Percentiles rank a stretch among this genome's conserved stretches.
Evolutionary conservation across 2,888 invertebrate species (phyloP).

Genomic region (Tetheella fluctuosa): DNA sequence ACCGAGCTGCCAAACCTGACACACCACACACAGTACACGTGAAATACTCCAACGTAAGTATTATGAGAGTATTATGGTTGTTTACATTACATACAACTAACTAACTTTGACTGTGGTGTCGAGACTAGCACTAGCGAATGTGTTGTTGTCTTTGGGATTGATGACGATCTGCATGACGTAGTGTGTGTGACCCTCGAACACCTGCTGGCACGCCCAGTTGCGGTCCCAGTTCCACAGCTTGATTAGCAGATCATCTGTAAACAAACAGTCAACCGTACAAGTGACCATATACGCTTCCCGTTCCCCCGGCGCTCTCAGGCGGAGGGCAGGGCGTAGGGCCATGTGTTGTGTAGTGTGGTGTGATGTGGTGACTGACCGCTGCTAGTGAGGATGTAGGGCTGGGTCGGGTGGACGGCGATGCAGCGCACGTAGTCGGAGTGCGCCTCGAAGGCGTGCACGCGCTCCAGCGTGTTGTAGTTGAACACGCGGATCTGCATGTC

Average conservation of each 20-base stretch:
- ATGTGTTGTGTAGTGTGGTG: neutral
- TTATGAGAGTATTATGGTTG: no score
- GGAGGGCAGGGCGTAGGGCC: no score
- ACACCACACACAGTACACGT: neutral
- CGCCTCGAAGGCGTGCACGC: conserved; percentile 98
- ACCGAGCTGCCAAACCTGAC: conserved; percentile 97
- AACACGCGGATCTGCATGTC: conserved; percentile 98
- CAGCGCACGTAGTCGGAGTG: conserved; percentile 99
- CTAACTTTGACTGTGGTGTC: conserved; percentile 96
- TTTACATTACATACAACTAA: neutral
- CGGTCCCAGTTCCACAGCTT: conserved; percentile 99
- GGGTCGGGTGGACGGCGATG: conserved; percentile 98
- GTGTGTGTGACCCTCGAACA: conserved; percentile 99
- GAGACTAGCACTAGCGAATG: conserved; percentile 99
- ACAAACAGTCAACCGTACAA: conserved; percentile 3
- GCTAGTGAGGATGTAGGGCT: conserved; percentile 97
- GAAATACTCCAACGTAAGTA: neutral
- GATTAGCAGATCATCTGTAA: conserved; percentile 97
- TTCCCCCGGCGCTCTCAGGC: no score
- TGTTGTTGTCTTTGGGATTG: conserved; percentile 99
- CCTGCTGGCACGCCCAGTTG: conserved; percentile 98
- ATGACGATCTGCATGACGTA: conserved; percentile 99
- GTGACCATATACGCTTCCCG: no score
- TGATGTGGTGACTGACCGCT: conserved; percentile 89
- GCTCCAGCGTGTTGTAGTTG: conserved; percentile 99